Percentiles rank a stretch among this genome's conserved stretches.
Evolutionary conservation across 2,113 vertebrate genomes (phyloP).

Genomic region (Carassius carassius): DNA sequence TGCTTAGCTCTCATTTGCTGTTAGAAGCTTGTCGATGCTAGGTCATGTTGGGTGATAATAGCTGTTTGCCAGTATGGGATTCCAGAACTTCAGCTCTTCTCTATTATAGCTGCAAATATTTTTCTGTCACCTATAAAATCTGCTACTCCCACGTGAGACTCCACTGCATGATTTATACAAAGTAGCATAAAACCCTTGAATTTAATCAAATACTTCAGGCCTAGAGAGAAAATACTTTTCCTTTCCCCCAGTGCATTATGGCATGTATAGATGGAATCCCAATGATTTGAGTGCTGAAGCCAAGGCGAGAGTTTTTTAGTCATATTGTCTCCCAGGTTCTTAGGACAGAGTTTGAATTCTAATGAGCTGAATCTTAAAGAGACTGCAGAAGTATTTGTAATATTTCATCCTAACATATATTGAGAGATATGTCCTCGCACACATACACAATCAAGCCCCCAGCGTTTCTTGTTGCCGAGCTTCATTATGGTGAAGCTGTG

Average conservation of each 20-base stretch:
- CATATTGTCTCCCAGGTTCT: conserved; percentile 19
- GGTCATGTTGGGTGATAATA: conserved; percentile 54
- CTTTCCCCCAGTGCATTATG: background rate
- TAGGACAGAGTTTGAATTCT: background rate
- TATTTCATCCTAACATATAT: conserved; percentile 19
- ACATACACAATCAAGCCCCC: conserved; percentile 10
- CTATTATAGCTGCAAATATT: conserved; percentile 37
- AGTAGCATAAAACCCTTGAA: conserved; percentile 15
- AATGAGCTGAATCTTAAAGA: conserved; percentile 10
- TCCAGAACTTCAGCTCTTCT: conserved; percentile 30
- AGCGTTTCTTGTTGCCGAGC: conserved; percentile 49
- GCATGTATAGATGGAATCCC: background rate
- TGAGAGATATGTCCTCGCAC: background rate
- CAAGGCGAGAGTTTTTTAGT: conserved; percentile 6
- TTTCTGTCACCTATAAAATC: conserved; percentile 38
- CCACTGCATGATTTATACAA: conserved; percentile 2
- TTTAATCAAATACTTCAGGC: conserved; percentile 25
- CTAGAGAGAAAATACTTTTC: background rate
- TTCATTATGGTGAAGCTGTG: conserved; percentile 57
- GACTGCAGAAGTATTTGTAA: background rate
- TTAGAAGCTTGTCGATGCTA: conserved; percentile 14
- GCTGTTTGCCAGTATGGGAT: conserved; percentile 32
- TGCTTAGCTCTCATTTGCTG: conserved; percentile 16
- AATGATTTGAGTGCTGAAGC: background rate
- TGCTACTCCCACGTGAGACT: background rate